These are phyloP conservation scores for Eueremaeus valkanovi DNA, from an alignment of 2,888 invertebrate genomes.

Conservation along the genomic window DNA sequence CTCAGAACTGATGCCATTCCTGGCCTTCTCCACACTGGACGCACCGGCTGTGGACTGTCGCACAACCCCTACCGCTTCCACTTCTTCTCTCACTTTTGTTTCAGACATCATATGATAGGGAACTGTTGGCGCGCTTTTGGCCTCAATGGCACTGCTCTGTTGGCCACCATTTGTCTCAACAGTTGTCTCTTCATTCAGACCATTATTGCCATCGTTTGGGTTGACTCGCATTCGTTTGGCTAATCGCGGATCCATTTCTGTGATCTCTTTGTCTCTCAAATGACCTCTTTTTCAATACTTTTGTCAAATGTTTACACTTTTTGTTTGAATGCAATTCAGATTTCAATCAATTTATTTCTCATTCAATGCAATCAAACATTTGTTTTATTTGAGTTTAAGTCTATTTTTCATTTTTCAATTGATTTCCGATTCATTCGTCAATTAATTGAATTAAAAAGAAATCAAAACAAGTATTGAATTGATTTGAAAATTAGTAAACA, in stretches of 20 bases:
- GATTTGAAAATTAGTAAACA: too few relatives aligned
- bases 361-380: too few relatives aligned
- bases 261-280: neutral
- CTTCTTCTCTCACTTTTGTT: neutral
- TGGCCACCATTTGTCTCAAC: neutral
- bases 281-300: too few relatives aligned
- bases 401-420: too few relatives aligned
- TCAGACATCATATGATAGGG: neutral
- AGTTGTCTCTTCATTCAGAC: neutral
- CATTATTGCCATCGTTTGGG: neutral
- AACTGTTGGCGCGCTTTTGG: too few relatives aligned
- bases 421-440: too few relatives aligned
- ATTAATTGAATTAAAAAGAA: too few relatives aligned
- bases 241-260: slow-evolving; percentile 21
- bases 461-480: too few relatives aligned
- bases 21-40: neutral
- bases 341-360: too few relatives aligned
- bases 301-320: too few relatives aligned
- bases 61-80: neutral
- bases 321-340: too few relatives aligned
- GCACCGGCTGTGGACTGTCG: neutral
- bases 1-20: slow-evolving; percentile 20
- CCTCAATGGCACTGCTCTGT: neutral
- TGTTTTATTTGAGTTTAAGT: too few relatives aligned
- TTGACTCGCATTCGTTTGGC: neutral